phyloP scores from a whole-genome alignment of 2,888 invertebrate species.

The Drosophila kambysellisi region DNA sequence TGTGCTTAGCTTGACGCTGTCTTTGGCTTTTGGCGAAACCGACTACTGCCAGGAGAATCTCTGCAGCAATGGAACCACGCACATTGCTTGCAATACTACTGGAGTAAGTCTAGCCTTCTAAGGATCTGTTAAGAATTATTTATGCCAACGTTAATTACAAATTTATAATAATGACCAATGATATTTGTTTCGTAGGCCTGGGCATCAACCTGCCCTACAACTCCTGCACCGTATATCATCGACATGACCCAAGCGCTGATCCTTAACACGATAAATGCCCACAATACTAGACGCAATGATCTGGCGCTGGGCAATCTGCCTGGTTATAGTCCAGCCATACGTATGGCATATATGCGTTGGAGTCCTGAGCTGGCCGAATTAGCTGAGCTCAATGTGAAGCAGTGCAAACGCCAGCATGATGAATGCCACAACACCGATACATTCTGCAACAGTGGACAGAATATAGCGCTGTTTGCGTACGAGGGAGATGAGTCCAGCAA shows the following conservation, averaged over 20 bases:
- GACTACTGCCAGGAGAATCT: constrained; percentile 43
- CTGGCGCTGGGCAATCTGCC: constrained; percentile 39
- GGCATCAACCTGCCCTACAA: constrained; percentile 37
- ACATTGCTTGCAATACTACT: constrained; percentile 50
- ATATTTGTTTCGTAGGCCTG: constrained; percentile 24
- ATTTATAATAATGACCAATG: neutral
- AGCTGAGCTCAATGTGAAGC: constrained; percentile 55
- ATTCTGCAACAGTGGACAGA: constrained; percentile 54
- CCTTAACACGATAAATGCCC: constrained; percentile 20
- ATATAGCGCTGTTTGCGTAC: constrained; percentile 45
- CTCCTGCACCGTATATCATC: constrained; percentile 34
- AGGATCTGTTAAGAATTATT: neutral
- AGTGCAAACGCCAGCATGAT: constrained; percentile 43
- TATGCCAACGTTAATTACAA: neutral
- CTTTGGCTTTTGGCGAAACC: constrained; percentile 18
- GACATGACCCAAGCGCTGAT: constrained; percentile 11
- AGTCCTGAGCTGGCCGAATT: constrained; percentile 44
- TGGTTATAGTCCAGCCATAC: constrained; percentile 44
- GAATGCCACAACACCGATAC: constrained; percentile 49
- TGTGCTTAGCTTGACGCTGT: constrained; percentile 17
- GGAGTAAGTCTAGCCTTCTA: constrained; percentile 44
- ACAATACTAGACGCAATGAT: constrained; percentile 47
- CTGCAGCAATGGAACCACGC: constrained; percentile 15
- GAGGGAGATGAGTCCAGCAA: constrained; percentile 6
- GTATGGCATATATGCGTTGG: constrained; percentile 62